Percentiles rank a stretch among this genome's conserved stretches.
phyloP scores from a whole-genome alignment of 2,888 invertebrate genomes.

The Lissocephala sabroskyi region DNA sequence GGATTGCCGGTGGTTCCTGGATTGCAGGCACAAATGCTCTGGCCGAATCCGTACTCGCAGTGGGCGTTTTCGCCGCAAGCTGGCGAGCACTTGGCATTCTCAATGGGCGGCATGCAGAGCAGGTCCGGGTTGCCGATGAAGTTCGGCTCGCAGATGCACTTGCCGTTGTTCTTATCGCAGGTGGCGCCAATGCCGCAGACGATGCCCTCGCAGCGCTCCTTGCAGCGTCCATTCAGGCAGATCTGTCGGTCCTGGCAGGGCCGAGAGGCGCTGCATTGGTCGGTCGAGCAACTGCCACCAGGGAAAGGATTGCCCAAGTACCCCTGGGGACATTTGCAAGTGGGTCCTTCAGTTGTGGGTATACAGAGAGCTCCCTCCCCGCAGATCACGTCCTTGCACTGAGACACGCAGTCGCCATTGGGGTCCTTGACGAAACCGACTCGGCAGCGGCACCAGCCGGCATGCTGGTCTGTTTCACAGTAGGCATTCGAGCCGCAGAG shows the following conservation, averaged over 20 bases:
- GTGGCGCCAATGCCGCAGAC: constrained; percentile 91
- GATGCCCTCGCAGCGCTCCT: constrained; percentile 88
- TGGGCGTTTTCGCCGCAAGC: constrained; percentile 87
- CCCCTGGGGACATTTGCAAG: constrained; percentile 90
- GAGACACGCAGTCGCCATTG: constrained; percentile 87
- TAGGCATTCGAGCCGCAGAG: constrained; percentile 88
- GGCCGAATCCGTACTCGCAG: constrained; percentile 83
- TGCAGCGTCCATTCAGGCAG: constrained; percentile 90
- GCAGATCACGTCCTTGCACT: constrained; percentile 78
- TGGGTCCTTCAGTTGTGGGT: constrained; percentile 86
- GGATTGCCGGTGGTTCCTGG: constrained; percentile 90
- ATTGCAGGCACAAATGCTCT: constrained; percentile 87
- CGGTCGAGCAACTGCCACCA: constrained; percentile 87
- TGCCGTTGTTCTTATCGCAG: constrained; percentile 85
- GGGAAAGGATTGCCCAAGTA: constrained; percentile 93
- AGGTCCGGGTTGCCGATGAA: constrained; percentile 92
- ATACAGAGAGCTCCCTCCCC: constrained; percentile 89
- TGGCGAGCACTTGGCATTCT: constrained; percentile 86
- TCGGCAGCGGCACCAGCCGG: constrained; percentile 90
- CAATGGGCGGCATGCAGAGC: constrained; percentile 90
- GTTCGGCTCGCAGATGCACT: constrained; percentile 89
- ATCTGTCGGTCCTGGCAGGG: constrained; percentile 86
- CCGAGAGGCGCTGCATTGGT: constrained; percentile 83
- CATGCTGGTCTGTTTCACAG: constrained; percentile 90
- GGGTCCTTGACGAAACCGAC: constrained; percentile 86